Base-by-base conservation (phyloP, 2,113 vertebrate species). In the Setophaga kirtlandii region DNA sequence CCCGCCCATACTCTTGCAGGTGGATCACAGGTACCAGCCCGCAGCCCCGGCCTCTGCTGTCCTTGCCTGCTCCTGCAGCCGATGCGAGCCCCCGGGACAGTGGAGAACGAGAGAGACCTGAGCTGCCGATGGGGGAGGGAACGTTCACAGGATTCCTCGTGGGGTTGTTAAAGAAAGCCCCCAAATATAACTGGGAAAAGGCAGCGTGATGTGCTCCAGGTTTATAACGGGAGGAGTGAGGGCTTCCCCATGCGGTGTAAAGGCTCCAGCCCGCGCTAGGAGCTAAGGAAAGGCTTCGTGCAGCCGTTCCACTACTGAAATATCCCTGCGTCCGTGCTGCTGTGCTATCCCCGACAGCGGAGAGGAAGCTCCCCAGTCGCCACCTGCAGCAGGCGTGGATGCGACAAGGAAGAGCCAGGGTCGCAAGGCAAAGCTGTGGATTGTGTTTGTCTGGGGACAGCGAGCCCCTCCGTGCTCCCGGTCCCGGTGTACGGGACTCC, bases 11-110 rank as follows among this genome's bases (percentile, higher is more conserved):
- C 4, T 46, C 10, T 1, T 14, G n/a, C 35, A n/a, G 62, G 20
- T 5, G 37, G 56, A 20, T 9, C 2, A 0, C 7, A 19, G 49
- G 59, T 11, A 16, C 30, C 35, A 39, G 44, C 71, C 84, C n/a
- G n/a, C 42, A 62, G 41, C 37, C n/a, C 27, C 3, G 10, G 30
- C 9, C 35, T 15, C 53, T 15, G 60, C 55, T 3, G 0, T 52
- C 74, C 42, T 15, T 31, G 7, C 5, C 58, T 1, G 10, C 28
- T 28, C n/a, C 52, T 6, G 28, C n/a, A 25, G 37, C 18, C 9
- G 5, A 11, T 5, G 13, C 0, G 0, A 37, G 27, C 5, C 4
- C 12, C 21, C 0, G 0, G 18, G 27, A 20, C 0, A 9, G 11
- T 1, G n/a, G 27, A 60, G 5, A 50, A 39, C 0, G 2, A 28